Percentiles rank a stretch among this genome's conserved stretches.
These are phyloP conservation scores for Talpa occidentalis DNA, from an alignment of 2,113 vertebrate species.

Conservation along the genomic window DNA sequence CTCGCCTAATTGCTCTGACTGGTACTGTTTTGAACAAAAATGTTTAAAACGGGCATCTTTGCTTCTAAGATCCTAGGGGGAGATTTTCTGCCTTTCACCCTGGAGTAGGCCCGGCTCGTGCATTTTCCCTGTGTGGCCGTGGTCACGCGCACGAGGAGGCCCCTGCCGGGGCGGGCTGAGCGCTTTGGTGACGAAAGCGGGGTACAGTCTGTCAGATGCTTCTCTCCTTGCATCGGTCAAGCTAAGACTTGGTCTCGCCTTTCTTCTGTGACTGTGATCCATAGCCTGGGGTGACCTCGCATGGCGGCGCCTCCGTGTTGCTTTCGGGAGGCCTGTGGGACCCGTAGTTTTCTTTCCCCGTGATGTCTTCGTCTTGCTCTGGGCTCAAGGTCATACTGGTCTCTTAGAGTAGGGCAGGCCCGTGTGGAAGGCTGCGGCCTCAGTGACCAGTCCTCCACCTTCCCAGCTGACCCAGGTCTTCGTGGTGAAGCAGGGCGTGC, in stretches of 20 bases:
- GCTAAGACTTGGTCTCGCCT: background rate
- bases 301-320: background rate
- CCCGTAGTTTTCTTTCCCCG: background rate
- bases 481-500: conserved; percentile 91
- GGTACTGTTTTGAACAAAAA: background rate
- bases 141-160: too few species aligned
- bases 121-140: background rate
- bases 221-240: background rate
- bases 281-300: too few species aligned
- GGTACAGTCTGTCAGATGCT: background rate
- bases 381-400: too few species aligned
- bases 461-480: conserved; percentile 90
- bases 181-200: background rate
- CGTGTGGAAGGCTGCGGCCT: too few species aligned
- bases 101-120: background rate
- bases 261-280: background rate
- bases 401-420: background rate
- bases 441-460: background rate
- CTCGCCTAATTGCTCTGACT: background rate
- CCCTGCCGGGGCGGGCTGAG: too few species aligned
- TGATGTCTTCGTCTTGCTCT: background rate
- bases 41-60: too few species aligned
- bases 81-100: background rate
- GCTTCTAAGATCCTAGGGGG: too few species aligned
- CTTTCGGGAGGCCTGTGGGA: background rate